A percentile compares a stretch with the other conserved stretches of the same genome.
These are phyloP conservation scores for Cetoscarus ocellatus DNA, from an alignment of 2,797 vertebrate genomes.

Conservation along the genomic window DNA sequence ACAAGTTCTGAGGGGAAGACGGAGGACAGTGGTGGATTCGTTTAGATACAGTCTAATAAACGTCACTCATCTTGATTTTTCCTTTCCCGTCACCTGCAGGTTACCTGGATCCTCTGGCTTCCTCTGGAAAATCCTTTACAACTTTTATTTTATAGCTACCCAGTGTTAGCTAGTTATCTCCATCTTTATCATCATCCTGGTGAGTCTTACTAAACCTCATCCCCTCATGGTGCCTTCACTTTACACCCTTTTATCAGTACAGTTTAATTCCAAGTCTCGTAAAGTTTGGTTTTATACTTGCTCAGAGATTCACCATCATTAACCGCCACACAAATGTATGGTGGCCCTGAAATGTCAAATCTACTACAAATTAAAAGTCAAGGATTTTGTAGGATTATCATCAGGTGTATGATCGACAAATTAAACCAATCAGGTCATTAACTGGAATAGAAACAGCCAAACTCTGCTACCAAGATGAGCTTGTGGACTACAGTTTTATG, in stretches of 20 bases:
- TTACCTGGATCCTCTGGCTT: conserved; percentile 51
- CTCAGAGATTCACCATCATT: too few relatives aligned
- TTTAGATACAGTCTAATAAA: conserved; percentile 78
- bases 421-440: too few relatives aligned
- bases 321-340: too few relatives aligned
- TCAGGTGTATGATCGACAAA: too few relatives aligned
- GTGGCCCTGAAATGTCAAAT: too few relatives aligned
- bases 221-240: conserved; percentile 5
- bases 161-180: conserved; percentile 9
- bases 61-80: conserved; percentile 69
- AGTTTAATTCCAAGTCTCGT: too few relatives aligned
- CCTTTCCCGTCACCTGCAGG: conserved; percentile 23
- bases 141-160: conserved; percentile 16
- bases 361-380: too few relatives aligned
- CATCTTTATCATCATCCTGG: conserved; percentile 15
- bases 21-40: conserved; percentile 52
- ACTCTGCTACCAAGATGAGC: too few relatives aligned
- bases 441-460: too few relatives aligned
- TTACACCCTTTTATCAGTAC: not conserved
- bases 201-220: conserved; percentile 16
- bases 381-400: too few relatives aligned
- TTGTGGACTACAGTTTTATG: too few relatives aligned
- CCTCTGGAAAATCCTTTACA: conserved; percentile 54
- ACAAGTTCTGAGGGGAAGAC: conserved; percentile 69
- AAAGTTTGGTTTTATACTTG: too few relatives aligned